phyloP scores from a whole-genome alignment of 23 tunicate species.

The Botrylloides violaceus region DNA sequence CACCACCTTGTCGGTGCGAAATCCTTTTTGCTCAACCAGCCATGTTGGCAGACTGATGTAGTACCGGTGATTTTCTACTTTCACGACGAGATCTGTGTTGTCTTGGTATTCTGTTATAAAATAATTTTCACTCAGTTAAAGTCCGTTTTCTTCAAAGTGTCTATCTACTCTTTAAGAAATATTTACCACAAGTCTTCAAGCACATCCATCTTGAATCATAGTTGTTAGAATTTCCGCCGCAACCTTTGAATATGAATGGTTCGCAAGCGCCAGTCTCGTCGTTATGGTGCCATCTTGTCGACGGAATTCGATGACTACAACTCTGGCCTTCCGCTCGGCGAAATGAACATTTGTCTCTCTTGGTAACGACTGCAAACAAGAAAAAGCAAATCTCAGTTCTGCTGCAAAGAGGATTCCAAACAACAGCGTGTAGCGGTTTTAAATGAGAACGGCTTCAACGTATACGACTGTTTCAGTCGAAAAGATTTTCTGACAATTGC shows the following conservation, averaged over 20 bases:
- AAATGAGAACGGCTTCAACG: too few species aligned
- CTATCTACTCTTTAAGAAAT: not conserved
- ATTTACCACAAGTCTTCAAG: conserved; percentile 16
- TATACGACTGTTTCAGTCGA: too few species aligned
- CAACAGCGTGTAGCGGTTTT: not conserved
- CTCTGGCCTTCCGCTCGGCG: not conserved
- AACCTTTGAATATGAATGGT: conserved; percentile 10
- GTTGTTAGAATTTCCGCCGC: conserved; percentile 30
- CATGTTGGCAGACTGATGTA: conserved; percentile 12
- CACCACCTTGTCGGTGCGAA: not conserved
- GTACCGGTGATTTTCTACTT: conserved; percentile 9
- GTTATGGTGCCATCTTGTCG: conserved; percentile 19
- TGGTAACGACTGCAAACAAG: conserved; percentile 11
- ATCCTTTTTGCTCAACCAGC: conserved; percentile 1
- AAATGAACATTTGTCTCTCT: conserved; percentile 18
- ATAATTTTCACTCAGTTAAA: not conserved
- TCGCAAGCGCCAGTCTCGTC: not conserved
- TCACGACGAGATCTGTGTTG: not conserved
- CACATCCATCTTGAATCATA: conserved; percentile 13
- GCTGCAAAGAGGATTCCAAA: not conserved
- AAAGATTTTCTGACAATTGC: too few species aligned
- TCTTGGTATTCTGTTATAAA: not conserved
- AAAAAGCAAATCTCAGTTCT: too few species aligned
- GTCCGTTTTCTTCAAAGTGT: too few species aligned
- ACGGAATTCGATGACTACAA: not conserved